Percentiles rank a stretch among this genome's conserved stretches.
Conservation (phyloP, 2,797 vertebrate species). For the Syngnathus acus region DNA sequence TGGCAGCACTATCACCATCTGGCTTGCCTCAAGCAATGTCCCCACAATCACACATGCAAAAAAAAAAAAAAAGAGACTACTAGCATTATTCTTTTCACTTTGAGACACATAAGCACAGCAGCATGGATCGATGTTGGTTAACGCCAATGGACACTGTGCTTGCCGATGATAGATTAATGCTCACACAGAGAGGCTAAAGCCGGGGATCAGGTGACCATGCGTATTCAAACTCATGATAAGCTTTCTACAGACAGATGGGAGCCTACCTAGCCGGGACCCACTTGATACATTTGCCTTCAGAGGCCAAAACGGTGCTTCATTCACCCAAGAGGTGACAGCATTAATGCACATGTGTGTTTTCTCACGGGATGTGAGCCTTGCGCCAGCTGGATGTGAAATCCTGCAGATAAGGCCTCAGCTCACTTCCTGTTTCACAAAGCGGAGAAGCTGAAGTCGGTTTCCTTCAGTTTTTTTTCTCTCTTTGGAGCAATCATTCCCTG, state of each 20-base stretch:
- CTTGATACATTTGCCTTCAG: conserved; percentile 13
- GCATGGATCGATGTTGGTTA: conserved; percentile 49
- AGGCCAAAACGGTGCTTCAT: conserved; percentile 7
- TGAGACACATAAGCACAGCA: conserved; percentile 46
- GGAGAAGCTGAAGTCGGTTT: conserved; percentile 33
- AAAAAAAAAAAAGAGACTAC: conserved; percentile 37
- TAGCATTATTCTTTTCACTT: conserved; percentile 40
- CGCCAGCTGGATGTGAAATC: conserved; percentile 36
- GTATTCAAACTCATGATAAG: conserved; percentile 28
- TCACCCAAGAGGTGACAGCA: conserved; percentile 7
- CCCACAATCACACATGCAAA: conserved; percentile 25
- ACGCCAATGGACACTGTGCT: conserved; percentile 35
- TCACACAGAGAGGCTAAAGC: conserved; percentile 30
- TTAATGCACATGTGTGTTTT: conserved; percentile 17
- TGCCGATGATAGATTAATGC: conserved; percentile 56
- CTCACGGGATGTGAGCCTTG: conserved; percentile 25
- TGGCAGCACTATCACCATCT: conserved; percentile 60
- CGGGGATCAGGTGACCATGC: conserved; percentile 52
- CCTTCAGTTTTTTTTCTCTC: conserved; percentile 23
- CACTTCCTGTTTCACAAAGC: conserved; percentile 49
- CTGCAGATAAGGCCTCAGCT: conserved; percentile 42
- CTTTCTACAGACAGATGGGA: conserved; percentile 33
- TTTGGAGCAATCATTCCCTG: neutral
- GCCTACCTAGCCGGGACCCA: conserved; percentile 16
- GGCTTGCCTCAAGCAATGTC: conserved; percentile 47